Evolutionary conservation across 2,888 invertebrate species (phyloP).

Genomic region (Trilocha varians): DNA sequence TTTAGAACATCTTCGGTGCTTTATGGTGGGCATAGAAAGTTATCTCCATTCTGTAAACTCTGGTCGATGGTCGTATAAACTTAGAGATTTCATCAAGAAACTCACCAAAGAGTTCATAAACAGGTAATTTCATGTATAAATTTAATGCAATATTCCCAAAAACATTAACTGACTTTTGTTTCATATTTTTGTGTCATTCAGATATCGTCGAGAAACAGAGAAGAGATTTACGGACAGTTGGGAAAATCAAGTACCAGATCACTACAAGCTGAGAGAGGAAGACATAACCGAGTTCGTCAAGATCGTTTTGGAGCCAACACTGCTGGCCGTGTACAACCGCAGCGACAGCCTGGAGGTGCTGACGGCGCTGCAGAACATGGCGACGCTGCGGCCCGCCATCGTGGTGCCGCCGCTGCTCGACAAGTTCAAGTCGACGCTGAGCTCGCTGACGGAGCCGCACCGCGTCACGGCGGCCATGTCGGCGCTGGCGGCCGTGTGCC

Average conservation of each 20-base stretch:
- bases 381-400: constrained; percentile 84
- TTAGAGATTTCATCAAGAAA: constrained; percentile 79
- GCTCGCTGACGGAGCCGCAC: constrained; percentile 92
- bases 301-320: constrained; percentile 80
- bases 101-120: constrained; percentile 78
- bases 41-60: constrained; percentile 92
- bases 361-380: constrained; percentile 81
- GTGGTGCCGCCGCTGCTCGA: constrained; percentile 89
- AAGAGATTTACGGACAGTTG: constrained; percentile 74
- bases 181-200: too few species aligned
- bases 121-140: constrained; percentile 44
- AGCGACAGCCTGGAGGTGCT: constrained; percentile 76
- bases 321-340: constrained; percentile 86
- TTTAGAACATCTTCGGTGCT: constrained; percentile 82
- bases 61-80: constrained; percentile 83
- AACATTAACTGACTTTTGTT: too few species aligned
- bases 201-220: constrained; percentile 78
- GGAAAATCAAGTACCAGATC: constrained; percentile 79
- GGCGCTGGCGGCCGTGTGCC: constrained; percentile 79
- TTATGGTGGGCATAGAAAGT: constrained; percentile 87
- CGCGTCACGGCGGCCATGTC: constrained; percentile 82
- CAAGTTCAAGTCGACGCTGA: constrained; percentile 83
- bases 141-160: not conserved
- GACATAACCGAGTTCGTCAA: constrained; percentile 88
- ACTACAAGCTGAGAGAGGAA: constrained; percentile 81